Evolutionary conservation across 1,140 invertebrate genomes (phyloP).

Genomic region (Drosophila repletoides): DNA sequence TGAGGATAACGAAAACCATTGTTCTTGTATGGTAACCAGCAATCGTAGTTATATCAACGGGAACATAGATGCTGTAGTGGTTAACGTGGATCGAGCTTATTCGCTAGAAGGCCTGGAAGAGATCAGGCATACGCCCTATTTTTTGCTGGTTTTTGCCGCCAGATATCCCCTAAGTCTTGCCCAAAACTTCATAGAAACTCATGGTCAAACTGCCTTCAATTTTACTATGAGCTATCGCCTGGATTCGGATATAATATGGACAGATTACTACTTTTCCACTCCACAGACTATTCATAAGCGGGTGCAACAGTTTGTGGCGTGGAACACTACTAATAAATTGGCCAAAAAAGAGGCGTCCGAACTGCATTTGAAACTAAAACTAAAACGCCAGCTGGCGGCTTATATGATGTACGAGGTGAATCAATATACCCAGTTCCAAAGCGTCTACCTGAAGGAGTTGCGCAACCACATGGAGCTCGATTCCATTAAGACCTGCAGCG

Average conservation of each 20-base stretch:
- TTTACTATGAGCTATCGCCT: conserved; percentile 56
- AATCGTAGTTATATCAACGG: not conserved
- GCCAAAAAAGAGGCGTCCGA: not conserved
- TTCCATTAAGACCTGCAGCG: not conserved
- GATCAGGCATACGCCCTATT: conserved; percentile 8
- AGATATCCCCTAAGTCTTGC: conserved; percentile 21
- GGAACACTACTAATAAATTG: too few species aligned
- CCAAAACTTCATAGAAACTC: not conserved
- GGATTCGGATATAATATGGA: conserved; percentile 57
- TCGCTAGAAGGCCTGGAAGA: not conserved
- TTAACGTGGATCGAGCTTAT: conserved; percentile 47
- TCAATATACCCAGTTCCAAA: conserved; percentile 8
- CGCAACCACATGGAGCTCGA: conserved; percentile 29
- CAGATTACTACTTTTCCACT: conserved; percentile 31
- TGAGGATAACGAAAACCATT: too few species aligned
- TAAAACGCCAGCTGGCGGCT: conserved; percentile 10
- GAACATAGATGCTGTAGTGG: conserved; percentile 44
- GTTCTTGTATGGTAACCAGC: conserved; percentile 46
- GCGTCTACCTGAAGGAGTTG: conserved; percentile 32
- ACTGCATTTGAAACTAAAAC: not conserved
- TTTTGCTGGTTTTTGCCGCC: conserved; percentile 34
- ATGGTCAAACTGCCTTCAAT: conserved; percentile 19
- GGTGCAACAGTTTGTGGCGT: conserved; percentile 14
- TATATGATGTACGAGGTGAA: conserved; percentile 34
- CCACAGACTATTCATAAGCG: not conserved